These are phyloP conservation scores for Capreolus pygargus DNA, from an alignment of 2,113 vertebrate species.

Conservation along the genomic window DNA sequence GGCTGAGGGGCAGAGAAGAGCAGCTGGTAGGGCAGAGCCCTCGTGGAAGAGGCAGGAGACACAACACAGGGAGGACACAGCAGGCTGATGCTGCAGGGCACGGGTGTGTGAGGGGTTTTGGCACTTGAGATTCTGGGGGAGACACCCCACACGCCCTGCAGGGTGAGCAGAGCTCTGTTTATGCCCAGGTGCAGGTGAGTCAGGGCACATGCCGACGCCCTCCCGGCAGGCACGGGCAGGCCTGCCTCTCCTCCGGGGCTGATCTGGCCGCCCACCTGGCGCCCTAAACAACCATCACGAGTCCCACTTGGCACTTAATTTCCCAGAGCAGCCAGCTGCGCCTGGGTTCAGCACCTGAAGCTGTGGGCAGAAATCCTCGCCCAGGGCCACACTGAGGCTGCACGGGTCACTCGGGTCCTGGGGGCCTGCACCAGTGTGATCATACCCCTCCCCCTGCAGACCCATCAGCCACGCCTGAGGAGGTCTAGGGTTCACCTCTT, in stretches of 20 bases:
- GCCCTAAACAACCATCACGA: not conserved
- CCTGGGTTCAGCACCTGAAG: not conserved
- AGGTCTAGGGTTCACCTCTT: not conserved
- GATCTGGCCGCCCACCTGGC: not conserved
- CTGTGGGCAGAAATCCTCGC: fast-evolving
- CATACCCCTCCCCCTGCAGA: not conserved
- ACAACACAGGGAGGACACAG: fast-evolving
- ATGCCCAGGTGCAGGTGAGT: not conserved
- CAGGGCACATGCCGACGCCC: fast-evolving
- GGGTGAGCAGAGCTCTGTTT: not conserved
- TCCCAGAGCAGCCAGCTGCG: fast-evolving
- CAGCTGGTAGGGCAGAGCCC: not conserved
- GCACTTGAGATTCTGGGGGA: not conserved
- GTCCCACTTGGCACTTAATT: not conserved
- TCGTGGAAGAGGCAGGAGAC: not conserved
- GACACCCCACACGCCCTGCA: fast-evolving
- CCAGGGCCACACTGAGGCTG: not conserved
- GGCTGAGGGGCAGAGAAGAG: not conserved
- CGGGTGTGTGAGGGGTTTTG: not conserved
- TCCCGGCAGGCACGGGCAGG: not conserved
- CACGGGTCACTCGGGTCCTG: not conserved
- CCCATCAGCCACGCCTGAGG: fast-evolving
- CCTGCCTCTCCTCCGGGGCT: not conserved
- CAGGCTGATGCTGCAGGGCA: not conserved
- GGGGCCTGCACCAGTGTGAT: not conserved